Percentiles rank a stretch among this genome's conserved stretches.
phyloP scores from a whole-genome alignment of 2,888 invertebrate genomes.

The Parascotia fuliginaria region DNA sequence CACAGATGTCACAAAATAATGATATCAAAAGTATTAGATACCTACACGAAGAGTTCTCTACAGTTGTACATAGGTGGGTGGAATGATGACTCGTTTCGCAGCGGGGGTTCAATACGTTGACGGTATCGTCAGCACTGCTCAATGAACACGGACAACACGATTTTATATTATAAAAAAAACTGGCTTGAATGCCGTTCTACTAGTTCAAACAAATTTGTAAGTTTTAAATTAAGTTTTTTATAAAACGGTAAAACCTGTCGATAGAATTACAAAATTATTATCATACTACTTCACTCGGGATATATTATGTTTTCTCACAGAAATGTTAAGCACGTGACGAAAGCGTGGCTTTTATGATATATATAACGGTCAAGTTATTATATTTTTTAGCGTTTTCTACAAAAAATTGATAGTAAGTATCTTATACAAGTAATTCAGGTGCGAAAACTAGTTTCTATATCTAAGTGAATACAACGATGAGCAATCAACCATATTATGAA shows the following conservation, averaged over 20 bases:
- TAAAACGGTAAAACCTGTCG: neutral
- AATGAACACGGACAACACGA: neutral
- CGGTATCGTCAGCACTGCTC: neutral
- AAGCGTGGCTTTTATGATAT: too few relatives aligned
- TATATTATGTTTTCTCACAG: too few relatives aligned
- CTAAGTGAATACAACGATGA: too few relatives aligned
- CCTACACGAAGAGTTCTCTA: slow-evolving; percentile 3
- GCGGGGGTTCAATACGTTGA: slow-evolving; percentile 9
- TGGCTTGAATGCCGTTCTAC: neutral
- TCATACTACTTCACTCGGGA: neutral
- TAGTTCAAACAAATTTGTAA: neutral
- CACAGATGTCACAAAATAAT: neutral
- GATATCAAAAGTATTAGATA: too few relatives aligned
- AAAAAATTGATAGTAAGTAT: too few relatives aligned
- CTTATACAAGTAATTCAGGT: too few relatives aligned
- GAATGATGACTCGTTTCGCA: slow-evolving; percentile 9
- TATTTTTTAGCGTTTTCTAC: too few relatives aligned
- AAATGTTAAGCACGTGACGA: too few relatives aligned
- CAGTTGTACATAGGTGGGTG: slow-evolving; percentile 7
- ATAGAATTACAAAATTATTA: neutral
- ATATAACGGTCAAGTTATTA: too few relatives aligned
- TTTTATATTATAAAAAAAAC: neutral
- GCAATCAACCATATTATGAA: too few relatives aligned
- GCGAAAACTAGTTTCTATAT: too few relatives aligned
- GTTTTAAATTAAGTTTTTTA: neutral